Evolutionary conservation across 2,797 vertebrate species (phyloP).

Genomic region (Girardinus metallicus): DNA sequence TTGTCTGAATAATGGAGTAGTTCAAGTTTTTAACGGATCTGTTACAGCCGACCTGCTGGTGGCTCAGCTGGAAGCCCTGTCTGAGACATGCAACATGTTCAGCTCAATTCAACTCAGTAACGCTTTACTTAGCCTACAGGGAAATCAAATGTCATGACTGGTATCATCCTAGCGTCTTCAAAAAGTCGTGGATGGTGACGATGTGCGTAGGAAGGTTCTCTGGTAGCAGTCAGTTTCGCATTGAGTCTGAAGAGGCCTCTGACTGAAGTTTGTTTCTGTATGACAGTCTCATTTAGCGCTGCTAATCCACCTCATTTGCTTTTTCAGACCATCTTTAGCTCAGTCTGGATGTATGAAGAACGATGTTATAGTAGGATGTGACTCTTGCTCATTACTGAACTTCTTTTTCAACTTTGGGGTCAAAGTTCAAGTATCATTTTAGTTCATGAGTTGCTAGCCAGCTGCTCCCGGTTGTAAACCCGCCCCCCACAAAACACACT

Average conservation of each 20-base stretch:
- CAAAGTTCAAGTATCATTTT: background rate
- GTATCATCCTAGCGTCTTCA: background rate
- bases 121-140: background rate
- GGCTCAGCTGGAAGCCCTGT: background rate
- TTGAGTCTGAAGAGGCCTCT: background rate
- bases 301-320: background rate
- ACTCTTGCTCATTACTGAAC: background rate
- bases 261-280: background rate
- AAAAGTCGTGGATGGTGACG: background rate
- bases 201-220: background rate
- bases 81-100: background rate
- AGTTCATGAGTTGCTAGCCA: background rate
- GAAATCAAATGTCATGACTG: background rate
- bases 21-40: background rate
- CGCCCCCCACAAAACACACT: background rate
- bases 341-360: background rate
- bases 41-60: background rate
- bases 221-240: background rate
- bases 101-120: background rate
- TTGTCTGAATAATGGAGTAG: too few species aligned
- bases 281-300: background rate
- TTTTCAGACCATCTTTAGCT: background rate
- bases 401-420: background rate
- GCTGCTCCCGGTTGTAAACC: background rate
- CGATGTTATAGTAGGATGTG: background rate